Evolutionary conservation across 1,140 invertebrate genomes (phyloP).

Genomic region (Diachasma alloeum): DNA sequence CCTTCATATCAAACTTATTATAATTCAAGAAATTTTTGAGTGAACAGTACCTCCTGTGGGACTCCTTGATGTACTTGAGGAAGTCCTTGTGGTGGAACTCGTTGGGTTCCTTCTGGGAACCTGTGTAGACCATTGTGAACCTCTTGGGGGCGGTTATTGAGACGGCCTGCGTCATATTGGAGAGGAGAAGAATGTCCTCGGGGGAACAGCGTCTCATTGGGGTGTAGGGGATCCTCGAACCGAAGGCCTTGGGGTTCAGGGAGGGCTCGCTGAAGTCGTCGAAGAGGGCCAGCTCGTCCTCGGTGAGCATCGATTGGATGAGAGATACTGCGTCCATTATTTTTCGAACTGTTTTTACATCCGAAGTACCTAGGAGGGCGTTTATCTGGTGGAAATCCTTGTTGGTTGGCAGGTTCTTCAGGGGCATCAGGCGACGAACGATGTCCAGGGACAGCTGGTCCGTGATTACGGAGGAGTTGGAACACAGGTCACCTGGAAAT

Average conservation of each 20-base stretch:
- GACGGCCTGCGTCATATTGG: conserved; percentile 41
- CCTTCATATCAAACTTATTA: too few relatives aligned
- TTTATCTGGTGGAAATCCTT: neutral
- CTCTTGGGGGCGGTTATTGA: conserved; percentile 35
- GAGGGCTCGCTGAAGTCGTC: neutral
- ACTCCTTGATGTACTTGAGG: conserved; percentile 67
- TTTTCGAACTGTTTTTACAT: neutral
- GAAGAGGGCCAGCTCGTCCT: neutral
- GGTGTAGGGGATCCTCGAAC: neutral
- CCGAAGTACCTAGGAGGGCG: neutral
- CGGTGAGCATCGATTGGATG: conserved; percentile 2
- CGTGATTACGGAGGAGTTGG: neutral
- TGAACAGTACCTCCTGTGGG: conserved; percentile 60
- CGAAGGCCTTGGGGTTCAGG: neutral
- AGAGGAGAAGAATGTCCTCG: conserved; percentile 13
- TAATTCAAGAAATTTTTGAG: too few relatives aligned
- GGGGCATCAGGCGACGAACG: neutral
- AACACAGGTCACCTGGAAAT: neutral
- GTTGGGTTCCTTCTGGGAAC: conserved; percentile 50
- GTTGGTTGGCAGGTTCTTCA: neutral
- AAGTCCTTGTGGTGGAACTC: conserved; percentile 70
- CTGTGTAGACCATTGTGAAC: conserved; percentile 47
- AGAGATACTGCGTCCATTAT: neutral
- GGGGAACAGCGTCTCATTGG: neutral
- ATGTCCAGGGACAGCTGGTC: conserved; percentile 9